phyloP scores from a whole-genome alignment of 2,113 vertebrate species.

The Aldabrachelys gigantea region DNA sequence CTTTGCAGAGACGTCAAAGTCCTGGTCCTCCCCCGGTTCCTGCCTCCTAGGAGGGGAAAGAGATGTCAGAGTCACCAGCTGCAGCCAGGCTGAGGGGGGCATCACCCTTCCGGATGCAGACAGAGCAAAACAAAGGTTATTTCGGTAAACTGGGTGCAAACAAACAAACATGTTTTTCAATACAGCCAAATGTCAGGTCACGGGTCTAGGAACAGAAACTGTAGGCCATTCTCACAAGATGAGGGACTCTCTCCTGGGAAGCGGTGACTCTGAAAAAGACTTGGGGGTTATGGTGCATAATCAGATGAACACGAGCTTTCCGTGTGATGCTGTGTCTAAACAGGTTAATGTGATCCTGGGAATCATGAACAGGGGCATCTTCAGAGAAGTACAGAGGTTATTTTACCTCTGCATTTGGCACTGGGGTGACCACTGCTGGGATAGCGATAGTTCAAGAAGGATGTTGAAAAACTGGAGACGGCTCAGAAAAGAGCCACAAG shows the following conservation, averaged over 20 bases:
- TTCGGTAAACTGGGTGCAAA: not conserved
- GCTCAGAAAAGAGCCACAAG: not conserved
- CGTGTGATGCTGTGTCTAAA: not conserved
- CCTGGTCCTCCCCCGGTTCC: not conserved
- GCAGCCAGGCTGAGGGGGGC: not conserved
- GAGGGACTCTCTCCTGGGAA: not conserved
- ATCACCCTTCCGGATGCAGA: not conserved
- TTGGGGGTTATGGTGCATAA: not conserved
- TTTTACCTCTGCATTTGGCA: not conserved
- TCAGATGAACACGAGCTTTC: not conserved
- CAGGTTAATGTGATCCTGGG: not conserved
- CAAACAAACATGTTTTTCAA: not conserved
- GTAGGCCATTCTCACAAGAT: not conserved
- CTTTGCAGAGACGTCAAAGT: not conserved
- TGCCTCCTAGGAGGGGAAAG: not conserved
- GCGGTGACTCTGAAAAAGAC: not conserved
- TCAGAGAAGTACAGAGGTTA: not conserved
- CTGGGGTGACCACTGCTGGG: not conserved
- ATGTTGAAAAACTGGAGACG: not conserved
- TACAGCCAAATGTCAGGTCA: not conserved
- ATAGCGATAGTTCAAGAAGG: not conserved
- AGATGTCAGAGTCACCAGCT: not conserved
- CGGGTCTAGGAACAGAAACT: not conserved
- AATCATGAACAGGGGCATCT: not conserved
- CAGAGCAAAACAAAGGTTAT: not conserved